Conservation (phyloP, 1,140 invertebrate genomes). For the Brachionus asplanchnoidis region DNA sequence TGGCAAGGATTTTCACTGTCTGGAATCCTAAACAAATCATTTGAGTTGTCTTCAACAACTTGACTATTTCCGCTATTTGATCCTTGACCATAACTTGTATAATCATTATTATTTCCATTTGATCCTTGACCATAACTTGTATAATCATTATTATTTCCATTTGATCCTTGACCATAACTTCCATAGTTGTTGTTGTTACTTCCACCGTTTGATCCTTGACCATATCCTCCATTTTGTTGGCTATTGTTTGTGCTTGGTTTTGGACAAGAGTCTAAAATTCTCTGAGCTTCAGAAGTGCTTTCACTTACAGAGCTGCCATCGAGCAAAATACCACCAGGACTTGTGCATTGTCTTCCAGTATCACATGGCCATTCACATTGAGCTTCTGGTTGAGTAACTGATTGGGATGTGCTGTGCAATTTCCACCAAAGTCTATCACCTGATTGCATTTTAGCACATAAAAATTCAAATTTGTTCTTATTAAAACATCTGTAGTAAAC, state of each 20-base stretch:
- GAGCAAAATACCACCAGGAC: constrained; percentile 32
- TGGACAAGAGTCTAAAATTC: constrained; percentile 16
- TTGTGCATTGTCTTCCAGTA: constrained; percentile 11
- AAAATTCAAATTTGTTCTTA: constrained; percentile 18
- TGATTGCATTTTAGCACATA: constrained; percentile 3
- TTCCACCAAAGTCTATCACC: constrained; percentile 40
- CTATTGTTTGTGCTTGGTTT: not conserved
- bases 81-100: not conserved
- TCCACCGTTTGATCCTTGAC: not conserved
- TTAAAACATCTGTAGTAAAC: constrained; percentile 36
- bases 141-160: too few species aligned
- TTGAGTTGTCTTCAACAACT: constrained; percentile 4
- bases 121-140: not conserved
- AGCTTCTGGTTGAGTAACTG: not conserved
- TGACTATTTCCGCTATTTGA: not conserved
- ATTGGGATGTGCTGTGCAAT: constrained; percentile 11
- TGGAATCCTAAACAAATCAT: constrained; percentile 17
- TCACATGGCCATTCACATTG: constrained; percentile 40
- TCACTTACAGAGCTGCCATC: not conserved
- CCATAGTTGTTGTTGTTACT: not conserved
- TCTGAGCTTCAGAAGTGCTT: not conserved
- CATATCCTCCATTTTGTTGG: not conserved
- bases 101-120: too few species aligned
- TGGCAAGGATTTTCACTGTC: constrained; percentile 24
- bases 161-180: not conserved